A percentile compares a stretch with the other conserved stretches of the same genome.
Evolutionary conservation across 2,888 invertebrate species (phyloP).

Genomic region (Fabriciana adippe): DNA sequence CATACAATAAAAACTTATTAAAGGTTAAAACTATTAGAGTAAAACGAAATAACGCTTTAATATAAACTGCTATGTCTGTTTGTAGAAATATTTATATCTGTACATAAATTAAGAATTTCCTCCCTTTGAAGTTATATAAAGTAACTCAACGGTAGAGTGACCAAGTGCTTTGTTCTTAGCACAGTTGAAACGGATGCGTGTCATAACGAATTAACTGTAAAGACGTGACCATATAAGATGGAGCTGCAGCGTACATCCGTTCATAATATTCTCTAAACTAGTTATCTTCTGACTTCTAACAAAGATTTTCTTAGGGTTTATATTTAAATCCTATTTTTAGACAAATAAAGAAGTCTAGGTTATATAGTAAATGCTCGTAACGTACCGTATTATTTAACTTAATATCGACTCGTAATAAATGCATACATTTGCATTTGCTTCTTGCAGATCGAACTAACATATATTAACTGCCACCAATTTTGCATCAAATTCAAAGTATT

Average conservation of each 20-base stretch:
- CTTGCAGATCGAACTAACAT: too few relatives aligned
- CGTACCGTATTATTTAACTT: too few relatives aligned
- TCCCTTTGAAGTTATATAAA: slow-evolving; percentile 17
- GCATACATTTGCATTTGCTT: too few relatives aligned
- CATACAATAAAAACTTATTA: too few relatives aligned
- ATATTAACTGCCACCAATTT: too few relatives aligned
- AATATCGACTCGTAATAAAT: too few relatives aligned
- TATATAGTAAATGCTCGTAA: too few relatives aligned
- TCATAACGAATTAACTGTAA: slow-evolving; percentile 62
- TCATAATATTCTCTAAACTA: background rate
- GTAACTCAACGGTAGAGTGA: slow-evolving; percentile 3
- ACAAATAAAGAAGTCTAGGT: too few relatives aligned
- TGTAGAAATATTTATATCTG: background rate
- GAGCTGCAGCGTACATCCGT: slow-evolving; percentile 3
- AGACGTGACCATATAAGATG: slow-evolving; percentile 24
- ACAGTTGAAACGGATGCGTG: slow-evolving; percentile 56
- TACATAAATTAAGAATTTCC: slow-evolving; percentile 14
- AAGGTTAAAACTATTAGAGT: background rate
- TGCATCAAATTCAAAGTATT: too few relatives aligned
- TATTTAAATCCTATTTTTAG: too few relatives aligned
- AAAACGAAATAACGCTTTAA: background rate
- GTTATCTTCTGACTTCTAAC: background rate
- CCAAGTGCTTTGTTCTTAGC: slow-evolving; percentile 43
- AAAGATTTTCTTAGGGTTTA: background rate
- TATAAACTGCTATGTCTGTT: background rate